Percentiles rank a stretch among this genome's conserved stretches.
phyloP scores from a whole-genome alignment of 1,140 invertebrate species.

The Colletes gigas region DNA sequence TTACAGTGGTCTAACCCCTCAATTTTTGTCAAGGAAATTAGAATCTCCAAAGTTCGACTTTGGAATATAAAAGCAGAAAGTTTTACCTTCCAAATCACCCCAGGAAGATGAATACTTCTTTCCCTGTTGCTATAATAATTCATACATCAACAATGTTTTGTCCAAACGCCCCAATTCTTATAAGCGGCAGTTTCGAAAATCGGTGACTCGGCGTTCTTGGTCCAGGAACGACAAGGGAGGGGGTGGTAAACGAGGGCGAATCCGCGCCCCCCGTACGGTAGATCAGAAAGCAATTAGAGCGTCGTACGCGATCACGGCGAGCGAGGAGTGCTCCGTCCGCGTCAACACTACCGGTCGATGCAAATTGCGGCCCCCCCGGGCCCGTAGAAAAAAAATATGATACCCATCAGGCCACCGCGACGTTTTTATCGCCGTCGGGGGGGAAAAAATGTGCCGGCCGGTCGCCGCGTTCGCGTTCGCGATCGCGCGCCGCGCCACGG shows the following conservation, averaged over 20 bases:
- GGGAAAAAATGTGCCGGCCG: conserved; percentile 55
- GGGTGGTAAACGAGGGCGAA: background rate
- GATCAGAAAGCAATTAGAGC: conserved; percentile 50
- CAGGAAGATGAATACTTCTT: no score
- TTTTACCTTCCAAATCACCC: no score
- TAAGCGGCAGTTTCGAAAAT: no score
- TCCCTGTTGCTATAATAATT: no score
- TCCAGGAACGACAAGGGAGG: background rate
- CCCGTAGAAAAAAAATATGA: conserved; percentile 57
- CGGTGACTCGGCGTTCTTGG: no score
- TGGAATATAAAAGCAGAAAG: no score
- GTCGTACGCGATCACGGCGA: conserved; percentile 35
- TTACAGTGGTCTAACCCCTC: no score
- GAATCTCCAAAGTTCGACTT: no score
- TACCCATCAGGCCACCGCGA: conserved; percentile 57
- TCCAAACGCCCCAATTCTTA: no score
- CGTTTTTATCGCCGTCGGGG: conserved; percentile 58
- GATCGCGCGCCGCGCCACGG: background rate
- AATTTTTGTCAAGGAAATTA: no score
- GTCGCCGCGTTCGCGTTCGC: background rate
- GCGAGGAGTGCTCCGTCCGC: conserved; percentile 35
- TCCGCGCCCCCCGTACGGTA: conserved; percentile 1
- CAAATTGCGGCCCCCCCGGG: conserved; percentile 50
- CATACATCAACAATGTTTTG: no score
- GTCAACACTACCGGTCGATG: conserved; percentile 34